Base-by-base conservation (phyloP, 2,113 vertebrate species). In the Tragelaphus strepsiceros region DNA sequence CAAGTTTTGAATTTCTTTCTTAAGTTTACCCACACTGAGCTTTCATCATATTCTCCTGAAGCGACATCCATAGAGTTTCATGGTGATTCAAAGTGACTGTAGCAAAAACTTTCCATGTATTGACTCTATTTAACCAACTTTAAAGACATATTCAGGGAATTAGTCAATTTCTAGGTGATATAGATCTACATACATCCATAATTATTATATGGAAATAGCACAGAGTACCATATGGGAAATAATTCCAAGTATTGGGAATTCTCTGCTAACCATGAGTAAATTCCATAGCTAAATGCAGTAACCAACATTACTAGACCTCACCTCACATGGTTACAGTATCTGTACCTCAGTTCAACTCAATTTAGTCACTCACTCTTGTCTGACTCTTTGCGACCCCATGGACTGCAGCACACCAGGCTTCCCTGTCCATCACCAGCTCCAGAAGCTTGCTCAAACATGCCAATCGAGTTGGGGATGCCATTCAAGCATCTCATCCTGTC, bases 1-100 rank as follows among this genome's bases (percentile, higher is more conserved):
- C 74, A 74, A 83, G 49, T 90, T 96, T 86, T 88, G 30, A 96
- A 67, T 85, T 97, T 93, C 59, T 71, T 96, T 96, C 87, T 96
- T 84, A 93, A 62, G 35, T 89, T 93, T 86, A 78, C 14, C 9
- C 19, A 7, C 39, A 74, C 19, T 74, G 30, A 93, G 15, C 56
- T 93, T 87, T 78, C 28, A 83, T 94, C 94, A 67, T 89, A 71
- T 59, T 80, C 58, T 94, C n/a, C 39, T n/a, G 7, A 77, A 93
- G 17, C 2, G 7, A 58, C 2, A 30, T 3, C 13, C 32, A 90
- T 6, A 64, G 19, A 53, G 22, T 87, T 93, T 49, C 26, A 15
- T 74, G 24, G 10, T 35, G 59, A 96, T 22, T 71, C 94, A 84
- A 74, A 96, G 53, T 61, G 49, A 81, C 22, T 74, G 7, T 22